Evolutionary conservation across 53 echinoderm and acorn worm genomes (phyloP).

Genomic region (Astropecten irregularis): DNA sequence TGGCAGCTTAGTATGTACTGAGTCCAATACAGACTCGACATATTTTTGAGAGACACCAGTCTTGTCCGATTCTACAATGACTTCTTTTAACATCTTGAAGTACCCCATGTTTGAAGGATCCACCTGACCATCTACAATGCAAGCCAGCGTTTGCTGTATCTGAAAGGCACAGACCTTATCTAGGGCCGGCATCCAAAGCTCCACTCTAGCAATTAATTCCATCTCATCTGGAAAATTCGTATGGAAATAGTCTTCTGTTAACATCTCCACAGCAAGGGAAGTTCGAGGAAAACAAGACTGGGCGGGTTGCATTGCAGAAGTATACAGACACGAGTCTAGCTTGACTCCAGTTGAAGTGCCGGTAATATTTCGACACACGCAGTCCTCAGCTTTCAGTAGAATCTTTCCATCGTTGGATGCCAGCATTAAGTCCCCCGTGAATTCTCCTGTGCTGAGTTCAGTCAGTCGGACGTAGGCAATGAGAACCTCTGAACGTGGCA

Average conservation of each 20-base stretch:
- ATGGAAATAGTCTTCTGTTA: constrained; percentile 50
- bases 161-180: constrained; percentile 63
- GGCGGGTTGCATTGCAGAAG: constrained; percentile 67
- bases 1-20: neutral
- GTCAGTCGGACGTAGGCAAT: constrained; percentile 61
- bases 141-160: constrained; percentile 68
- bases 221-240: constrained; percentile 53
- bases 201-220: constrained; percentile 53
- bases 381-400: constrained; percentile 65
- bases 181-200: constrained; percentile 44
- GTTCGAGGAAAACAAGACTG: constrained; percentile 62
- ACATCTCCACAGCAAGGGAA: constrained; percentile 57
- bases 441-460: constrained; percentile 55
- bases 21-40: neutral
- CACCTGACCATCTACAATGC: constrained; percentile 49
- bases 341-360: constrained; percentile 30
- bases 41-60: too few relatives aligned
- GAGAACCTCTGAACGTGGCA: constrained; percentile 61
- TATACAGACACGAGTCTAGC: constrained; percentile 71
- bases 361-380: constrained; percentile 39
- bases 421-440: constrained; percentile 66
- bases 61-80: too few relatives aligned
- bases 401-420: constrained; percentile 52
- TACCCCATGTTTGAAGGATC: constrained; percentile 53
- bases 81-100: constrained; percentile 47